Base-by-base conservation (phyloP, 2,797 vertebrate species). In the Lithobates pipiens region DNA sequence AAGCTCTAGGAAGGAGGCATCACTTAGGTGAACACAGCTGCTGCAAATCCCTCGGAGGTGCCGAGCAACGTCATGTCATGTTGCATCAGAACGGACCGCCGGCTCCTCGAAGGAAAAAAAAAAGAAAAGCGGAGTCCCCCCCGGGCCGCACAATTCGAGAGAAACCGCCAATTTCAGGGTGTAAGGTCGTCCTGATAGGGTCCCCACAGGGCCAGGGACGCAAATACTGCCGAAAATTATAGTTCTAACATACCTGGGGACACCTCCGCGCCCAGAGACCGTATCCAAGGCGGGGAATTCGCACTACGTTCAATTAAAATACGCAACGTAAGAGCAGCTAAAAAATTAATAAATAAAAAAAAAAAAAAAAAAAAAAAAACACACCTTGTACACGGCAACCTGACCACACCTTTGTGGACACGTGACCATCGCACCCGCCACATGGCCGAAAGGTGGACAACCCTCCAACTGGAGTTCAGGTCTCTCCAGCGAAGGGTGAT, bases 1-100 rank as follows among this genome's bases (percentile, higher is more conserved):
- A 54, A 36, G 77, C 46, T 67, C 68, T 72, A 46, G n/a, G 46
- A 77, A 69, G 46, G 50, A 39, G 72, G 39, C 39, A 39, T 70
- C 77, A 76, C 77, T 23, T 46, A 61, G 63, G 77, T 76, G 61
- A 29, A 76, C 63, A 71, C 84, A 85, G 77, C 84, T 85, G 84
- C 71, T 25, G 57, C 42, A 54, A 29, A 32, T 74, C 69, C 15
- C 36, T 21, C 2, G 36, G 36, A 65, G 34, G 34, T 18, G 27
- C 34, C n/a, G 11, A 69, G 70, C 71, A 85, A 65, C 23, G 54
- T 57, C 69, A 32, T 63, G 68, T 67, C 34, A 67, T 32, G 57
- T 68, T 29, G 36, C 71, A 77, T 80, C 61, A 80, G 71, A 32
- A 9, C 39, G 1, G 39, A 42, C 21, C 39, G 8, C 39, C 39